phyloP scores from a whole-genome alignment of 2,888 invertebrate genomes.

The Strigamia transsilvanica region DNA sequence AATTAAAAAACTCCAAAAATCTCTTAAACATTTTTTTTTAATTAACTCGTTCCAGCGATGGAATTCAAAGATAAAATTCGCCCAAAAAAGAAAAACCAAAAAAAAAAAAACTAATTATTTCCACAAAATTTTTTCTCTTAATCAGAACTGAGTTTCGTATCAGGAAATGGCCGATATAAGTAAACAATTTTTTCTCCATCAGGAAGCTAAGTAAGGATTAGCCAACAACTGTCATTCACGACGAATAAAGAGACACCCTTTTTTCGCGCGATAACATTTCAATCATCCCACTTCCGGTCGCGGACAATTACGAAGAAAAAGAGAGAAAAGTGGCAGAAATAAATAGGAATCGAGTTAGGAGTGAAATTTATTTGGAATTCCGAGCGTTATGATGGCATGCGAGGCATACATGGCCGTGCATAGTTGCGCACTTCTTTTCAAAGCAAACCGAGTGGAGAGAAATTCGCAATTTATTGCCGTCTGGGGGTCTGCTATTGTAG shows the following conservation, averaged over 20 bases:
- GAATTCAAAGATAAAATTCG: no score
- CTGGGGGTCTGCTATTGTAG: not conserved
- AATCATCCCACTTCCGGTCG: not conserved
- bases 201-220: not conserved
- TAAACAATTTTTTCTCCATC: not conserved
- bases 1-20: no score
- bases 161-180: not conserved
- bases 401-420: not conserved
- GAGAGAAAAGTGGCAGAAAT: not conserved
- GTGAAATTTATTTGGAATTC: slow-evolving; percentile 2
- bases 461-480: slow-evolving; percentile 17
- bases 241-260: not conserved
- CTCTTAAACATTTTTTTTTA: no score
- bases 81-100: no score
- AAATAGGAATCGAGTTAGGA: not conserved
- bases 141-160: not conserved
- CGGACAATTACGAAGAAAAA: not conserved
- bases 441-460: not conserved
- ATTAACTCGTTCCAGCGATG: no score
- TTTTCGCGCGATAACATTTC: slow-evolving; percentile 5
- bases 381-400: not conserved
- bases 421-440: slow-evolving; percentile 7
- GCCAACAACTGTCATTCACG: not conserved
- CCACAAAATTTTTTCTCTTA: no score
- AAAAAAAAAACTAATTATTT: no score